A percentile compares a stretch with the other conserved stretches of the same genome.
phyloP scores from a whole-genome alignment of 2,113 vertebrate genomes.

The Fukomys damarensis region DNA sequence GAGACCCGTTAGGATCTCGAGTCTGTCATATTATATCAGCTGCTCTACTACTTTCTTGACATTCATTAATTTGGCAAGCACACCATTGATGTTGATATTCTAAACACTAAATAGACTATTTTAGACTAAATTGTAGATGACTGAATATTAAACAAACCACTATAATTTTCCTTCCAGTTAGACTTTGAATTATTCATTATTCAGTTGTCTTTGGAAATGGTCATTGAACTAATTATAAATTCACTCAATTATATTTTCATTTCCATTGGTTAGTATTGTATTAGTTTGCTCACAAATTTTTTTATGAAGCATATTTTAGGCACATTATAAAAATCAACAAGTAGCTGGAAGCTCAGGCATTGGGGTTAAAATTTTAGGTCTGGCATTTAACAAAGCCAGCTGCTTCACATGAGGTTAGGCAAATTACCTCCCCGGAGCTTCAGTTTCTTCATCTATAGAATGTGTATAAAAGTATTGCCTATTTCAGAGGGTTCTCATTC shows the following conservation, averaged over 20 bases:
- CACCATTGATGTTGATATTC: neutral
- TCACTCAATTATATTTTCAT: neutral
- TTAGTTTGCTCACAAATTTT: neutral
- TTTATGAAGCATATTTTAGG: constrained; percentile 12
- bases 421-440: neutral
- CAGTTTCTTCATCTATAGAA: neutral
- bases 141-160: neutral
- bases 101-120: constrained; percentile 12
- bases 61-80: constrained; percentile 22
- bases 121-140: neutral
- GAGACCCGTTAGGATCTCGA: neutral
- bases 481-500: neutral
- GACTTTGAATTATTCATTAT: constrained; percentile 35
- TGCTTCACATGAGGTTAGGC: neutral
- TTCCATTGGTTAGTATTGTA: neutral
- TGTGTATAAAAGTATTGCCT: neutral
- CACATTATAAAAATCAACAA: constrained; percentile 10
- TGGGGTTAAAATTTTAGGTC: neutral
- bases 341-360: neutral
- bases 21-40: neutral
- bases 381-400: neutral
- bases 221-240: constrained; percentile 40
- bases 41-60: neutral
- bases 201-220: neutral
- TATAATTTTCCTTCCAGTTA: neutral